Conservation (phyloP, 2,797 vertebrate genomes). For the Prunella strophiata region DNA sequence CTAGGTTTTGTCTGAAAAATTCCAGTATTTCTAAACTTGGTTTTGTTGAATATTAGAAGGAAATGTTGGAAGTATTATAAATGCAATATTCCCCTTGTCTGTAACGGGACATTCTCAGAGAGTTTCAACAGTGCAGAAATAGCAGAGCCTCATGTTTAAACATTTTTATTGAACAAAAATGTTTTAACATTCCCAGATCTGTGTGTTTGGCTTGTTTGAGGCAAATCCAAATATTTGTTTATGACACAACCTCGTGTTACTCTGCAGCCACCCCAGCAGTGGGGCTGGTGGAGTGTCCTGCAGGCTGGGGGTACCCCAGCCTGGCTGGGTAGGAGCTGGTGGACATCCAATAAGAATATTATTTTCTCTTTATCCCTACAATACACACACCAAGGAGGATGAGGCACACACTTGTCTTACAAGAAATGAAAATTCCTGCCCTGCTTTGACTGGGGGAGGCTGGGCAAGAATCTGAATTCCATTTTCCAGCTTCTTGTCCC, state of each 20-base stretch:
- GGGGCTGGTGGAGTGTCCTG: not conserved
- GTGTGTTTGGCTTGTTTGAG: not conserved
- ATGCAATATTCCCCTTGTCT: too few relatives aligned
- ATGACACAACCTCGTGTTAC: accelerated
- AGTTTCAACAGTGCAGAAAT: not conserved
- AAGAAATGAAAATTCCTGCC: not conserved
- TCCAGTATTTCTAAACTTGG: not conserved
- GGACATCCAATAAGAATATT: accelerated
- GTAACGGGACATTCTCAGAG: not conserved
- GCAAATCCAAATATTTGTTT: not conserved
- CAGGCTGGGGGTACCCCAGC: not conserved
- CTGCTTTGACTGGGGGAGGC: not conserved
- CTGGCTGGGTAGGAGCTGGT: not conserved
- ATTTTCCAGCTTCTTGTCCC: not conserved
- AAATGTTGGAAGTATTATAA: not conserved
- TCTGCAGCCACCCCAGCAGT: not conserved
- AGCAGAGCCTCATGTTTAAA: not conserved
- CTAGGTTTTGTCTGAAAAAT: not conserved
- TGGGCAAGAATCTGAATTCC: not conserved
- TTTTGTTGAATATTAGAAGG: not conserved
- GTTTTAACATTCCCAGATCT: not conserved
- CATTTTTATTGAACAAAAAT: not conserved
- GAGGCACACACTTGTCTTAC: not conserved
- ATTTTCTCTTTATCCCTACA: not conserved
- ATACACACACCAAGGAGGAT: accelerated